Conservation (phyloP, 2,797 vertebrate genomes). For the Protosalanx chinensis region DNA sequence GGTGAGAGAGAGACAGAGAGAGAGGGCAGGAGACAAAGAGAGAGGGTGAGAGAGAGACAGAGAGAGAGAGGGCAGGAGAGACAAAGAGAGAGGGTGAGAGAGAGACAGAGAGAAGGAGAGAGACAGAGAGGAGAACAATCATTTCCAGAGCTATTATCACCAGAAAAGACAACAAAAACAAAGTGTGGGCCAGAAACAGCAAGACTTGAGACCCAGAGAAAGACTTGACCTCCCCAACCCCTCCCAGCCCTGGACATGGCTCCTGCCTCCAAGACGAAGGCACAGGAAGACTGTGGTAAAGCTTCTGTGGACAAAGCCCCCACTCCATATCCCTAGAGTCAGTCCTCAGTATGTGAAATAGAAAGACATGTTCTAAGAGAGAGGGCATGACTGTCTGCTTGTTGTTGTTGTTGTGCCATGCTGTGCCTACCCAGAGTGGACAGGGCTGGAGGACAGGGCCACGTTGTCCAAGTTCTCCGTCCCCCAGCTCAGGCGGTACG, state of each 20-base stretch:
- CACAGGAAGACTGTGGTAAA: too few species aligned
- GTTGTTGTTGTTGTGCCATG: not conserved
- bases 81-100: not conserved
- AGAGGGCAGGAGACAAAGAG: too few species aligned
- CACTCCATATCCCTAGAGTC: too few species aligned
- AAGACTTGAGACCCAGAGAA: not conserved
- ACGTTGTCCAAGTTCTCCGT: constrained; percentile 94
- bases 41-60: not conserved
- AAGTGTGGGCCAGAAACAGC: not conserved
- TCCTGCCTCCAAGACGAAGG: not conserved
- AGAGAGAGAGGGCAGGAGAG: not conserved
- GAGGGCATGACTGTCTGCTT: not conserved
- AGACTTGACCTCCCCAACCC: not conserved
- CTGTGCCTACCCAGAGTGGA: constrained; percentile 90
- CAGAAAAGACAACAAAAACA: not conserved
- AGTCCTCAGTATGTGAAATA: too few species aligned
- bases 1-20: not conserved
- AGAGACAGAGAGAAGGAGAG: not conserved
- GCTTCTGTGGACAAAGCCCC: too few species aligned
- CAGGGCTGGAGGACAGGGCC: constrained; percentile 90
- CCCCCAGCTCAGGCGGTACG: constrained; percentile 88
- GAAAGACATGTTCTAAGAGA: not conserved
- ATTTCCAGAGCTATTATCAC: not conserved
- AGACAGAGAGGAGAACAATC: constrained; percentile 6
- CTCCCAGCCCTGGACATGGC: too few species aligned